Evolutionary conservation across 2,888 invertebrate genomes (phyloP), one percentile per base, ranked within the genome.

Genomic region (Bimastos eiseni): DNA sequence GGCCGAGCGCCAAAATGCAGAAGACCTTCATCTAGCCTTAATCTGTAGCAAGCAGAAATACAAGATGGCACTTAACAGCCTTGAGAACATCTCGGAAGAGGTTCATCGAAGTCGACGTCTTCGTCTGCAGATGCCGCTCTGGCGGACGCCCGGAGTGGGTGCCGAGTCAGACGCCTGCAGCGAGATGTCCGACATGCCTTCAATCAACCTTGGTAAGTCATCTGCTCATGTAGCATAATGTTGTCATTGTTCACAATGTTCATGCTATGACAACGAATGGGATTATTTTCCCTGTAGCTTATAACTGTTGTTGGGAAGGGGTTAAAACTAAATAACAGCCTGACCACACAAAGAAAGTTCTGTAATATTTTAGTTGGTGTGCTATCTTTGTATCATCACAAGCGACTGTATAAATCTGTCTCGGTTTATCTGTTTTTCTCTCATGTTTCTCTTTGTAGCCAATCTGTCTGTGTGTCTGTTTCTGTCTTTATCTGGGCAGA

Each of bases 21-120:
- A 97, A 93, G 96, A 96, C 93, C 96, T 98, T 30, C 97, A 98
- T 93, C 96, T 96, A 91, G 97, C 97, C 90, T 97, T 98, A 89
- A 96, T 96, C 33, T 96, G 96, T 93, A 97, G 97, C 2, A 98
- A 98, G 95, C 96, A 95, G 92, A 96, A 97, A 89, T 98, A 98
- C 95, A 96, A 98, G 1, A 96, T 96, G 92, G 97, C 98, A 0
- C 96, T 98, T 88, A 97, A 97, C 93, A 97, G 97, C 92, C 96
- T 98, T 44, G 98, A 98, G 95, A 96, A 97, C 93, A 98, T 98
- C 92, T 98, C 98, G 19, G 98, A 98, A 95, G 98, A 98, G 94
- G 98, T 94, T 41, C 94, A 94, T 91, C 93, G n/a, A n/a, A 38
- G 84, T n/a, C 34, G 90, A 83, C 44, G 37, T n/a, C 33, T 30